Conservation (phyloP, 2,888 invertebrate species). For the Temnothorax unifasciatus region DNA sequence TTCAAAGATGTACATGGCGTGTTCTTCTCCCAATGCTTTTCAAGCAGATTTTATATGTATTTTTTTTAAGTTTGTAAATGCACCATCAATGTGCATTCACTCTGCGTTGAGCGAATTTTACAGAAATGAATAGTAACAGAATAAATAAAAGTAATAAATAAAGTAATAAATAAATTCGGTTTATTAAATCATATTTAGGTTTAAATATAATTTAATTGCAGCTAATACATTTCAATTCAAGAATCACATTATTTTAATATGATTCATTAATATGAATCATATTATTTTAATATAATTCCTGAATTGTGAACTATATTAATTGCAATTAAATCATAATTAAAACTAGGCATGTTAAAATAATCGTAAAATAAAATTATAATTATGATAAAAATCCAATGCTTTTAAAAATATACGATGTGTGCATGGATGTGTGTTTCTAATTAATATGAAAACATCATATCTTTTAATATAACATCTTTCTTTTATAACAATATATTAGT, state of each 20-base stretch:
- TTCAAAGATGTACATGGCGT: neutral
- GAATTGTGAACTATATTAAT: neutral
- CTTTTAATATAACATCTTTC: neutral
- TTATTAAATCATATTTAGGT: no score
- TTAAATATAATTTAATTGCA: no score
- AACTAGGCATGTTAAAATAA: neutral
- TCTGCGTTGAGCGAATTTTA: neutral
- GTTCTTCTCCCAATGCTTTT: neutral
- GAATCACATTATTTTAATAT: no score
- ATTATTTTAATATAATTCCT: no score
- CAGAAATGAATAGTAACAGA: neutral
- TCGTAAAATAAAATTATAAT: neutral
- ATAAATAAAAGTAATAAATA: neutral
- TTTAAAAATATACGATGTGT: neutral
- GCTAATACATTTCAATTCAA: no score
- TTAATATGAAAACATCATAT: neutral
- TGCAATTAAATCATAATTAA: neutral
- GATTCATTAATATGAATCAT: no score
- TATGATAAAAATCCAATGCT: neutral
- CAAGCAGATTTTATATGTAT: neutral
- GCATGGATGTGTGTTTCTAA: neutral
- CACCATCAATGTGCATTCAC: neutral
- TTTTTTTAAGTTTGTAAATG: neutral
- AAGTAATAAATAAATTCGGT: no score
- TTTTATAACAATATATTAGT: neutral